Evolutionary conservation across 2,888 invertebrate genomes (phyloP), one percentile per base, ranked within the genome.

Genomic region (Synanthedon myopaeformis): DNA sequence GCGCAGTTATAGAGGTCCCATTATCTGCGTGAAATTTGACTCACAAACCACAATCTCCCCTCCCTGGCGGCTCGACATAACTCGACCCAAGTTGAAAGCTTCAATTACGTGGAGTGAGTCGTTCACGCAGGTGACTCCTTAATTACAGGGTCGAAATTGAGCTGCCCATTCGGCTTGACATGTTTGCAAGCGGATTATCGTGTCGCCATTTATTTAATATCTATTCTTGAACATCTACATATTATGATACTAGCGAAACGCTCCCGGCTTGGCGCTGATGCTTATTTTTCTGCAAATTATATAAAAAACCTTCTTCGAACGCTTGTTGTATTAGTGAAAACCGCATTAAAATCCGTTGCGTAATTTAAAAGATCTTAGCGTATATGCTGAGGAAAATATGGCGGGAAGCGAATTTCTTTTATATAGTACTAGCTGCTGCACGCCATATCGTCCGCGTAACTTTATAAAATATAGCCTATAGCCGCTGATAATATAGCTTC

Each of bases 81-180:
- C 79, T 82, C 79, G 82, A 74, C 77, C 79, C 76, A 71, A 78
- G 76, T 78, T 79, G 82, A 82, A 81, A 80, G 82, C 81, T 80
- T 82, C 82, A 85, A 86, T 86, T 86, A 84, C 76, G 76, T 72
- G 67, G 72, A 82, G 82, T 77, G 82, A 82, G 79, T 77, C 82
- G 84, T 85, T 81, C 83, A 82, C 81, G 79, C 86, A 86, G 86
- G 85, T 86, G 84, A 81, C 85, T 84, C 83, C 81, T 85, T 84
- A 83, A 86, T 86, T 83, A 84, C 75, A 72, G 75, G 74, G 74
- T 72, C 72, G 76, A 74, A 79, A 84, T 82, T 80, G 82, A 85
- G 79, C 84, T 80, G 80, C 79, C 84, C 82, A 79, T 81, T 82
- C 76, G 73, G 70, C 76, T 23, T 83, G 83, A 79, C 82, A 78